Base-by-base conservation (phyloP, 2,888 invertebrate species). In the Cephus nigrinus region DNA sequence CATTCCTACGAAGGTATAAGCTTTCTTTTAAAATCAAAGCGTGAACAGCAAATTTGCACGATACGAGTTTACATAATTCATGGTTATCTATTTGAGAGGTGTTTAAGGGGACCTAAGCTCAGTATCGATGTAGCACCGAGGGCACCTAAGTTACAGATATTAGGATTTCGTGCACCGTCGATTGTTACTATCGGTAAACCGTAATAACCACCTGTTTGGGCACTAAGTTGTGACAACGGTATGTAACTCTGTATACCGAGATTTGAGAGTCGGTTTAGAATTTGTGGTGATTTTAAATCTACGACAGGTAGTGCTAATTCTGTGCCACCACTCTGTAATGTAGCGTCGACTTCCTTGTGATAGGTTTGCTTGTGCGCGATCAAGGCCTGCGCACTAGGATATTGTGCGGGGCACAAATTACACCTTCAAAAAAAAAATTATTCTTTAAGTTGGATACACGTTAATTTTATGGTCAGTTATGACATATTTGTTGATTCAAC, bases 201-300 rank as follows among this genome's bases (percentile, higher is more conserved):
- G 84, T 95, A 96, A 80, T 94, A 94, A 5, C 95, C 95, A 68
- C 93, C 93, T 0, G 93, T 89, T 82, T 91, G 91, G 80, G 93
- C 93, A 79, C 94, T 94, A 33, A 94, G 92, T 83, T 94, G 94
- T 2, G 95, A 95, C 80, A 96, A 88, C 0, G 96, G 96, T 85
- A 96, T 96, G 90, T 95, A 96, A 92, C 95, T 95, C 86, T 94
- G 94, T 81, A 96, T 95, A 71, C 96, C 96, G 86, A 96, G 92
- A 86, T 91, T 93, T 81, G 94, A 93, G 15, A 96, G 92, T 83
- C 95, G 93, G 84, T 93, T 93, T 75, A 95, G 90, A 34, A 94
- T 94, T 23, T 94, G 94, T 12, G 95, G 94, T 79, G 95, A 94
- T 74, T 95, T 94, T 35, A 96, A 89, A 87, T 96, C 96, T 0